Conservation (phyloP, 2,888 invertebrate species). For the Gastracanthus pulcherrimus region DNA sequence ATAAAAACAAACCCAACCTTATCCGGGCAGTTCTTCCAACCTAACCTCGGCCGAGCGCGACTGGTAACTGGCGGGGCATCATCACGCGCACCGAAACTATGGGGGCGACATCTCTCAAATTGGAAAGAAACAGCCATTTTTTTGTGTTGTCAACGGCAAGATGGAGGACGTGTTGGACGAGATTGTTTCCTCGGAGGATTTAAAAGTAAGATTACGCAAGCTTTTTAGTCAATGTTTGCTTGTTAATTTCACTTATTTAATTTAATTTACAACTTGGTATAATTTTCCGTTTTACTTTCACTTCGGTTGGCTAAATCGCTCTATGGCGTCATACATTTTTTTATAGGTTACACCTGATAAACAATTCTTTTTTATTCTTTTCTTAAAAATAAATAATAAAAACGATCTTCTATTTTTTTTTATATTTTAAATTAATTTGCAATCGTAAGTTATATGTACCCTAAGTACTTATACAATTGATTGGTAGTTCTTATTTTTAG, state of each 20-base stretch:
- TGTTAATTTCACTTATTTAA: neutral
- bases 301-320: neutral
- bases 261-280: neutral
- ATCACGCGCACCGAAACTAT: no score
- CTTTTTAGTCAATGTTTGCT: conserved; percentile 1
- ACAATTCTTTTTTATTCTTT: conserved; percentile 29
- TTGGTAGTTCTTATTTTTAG: neutral
- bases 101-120: conserved; percentile 40
- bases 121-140: conserved; percentile 43
- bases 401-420: neutral
- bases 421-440: neutral
- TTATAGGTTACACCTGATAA: conserved; percentile 35
- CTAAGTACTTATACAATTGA: neutral
- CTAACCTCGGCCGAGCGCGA: conserved; percentile 28
- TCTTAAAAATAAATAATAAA: neutral
- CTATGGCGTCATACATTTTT: neutral
- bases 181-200: conserved; percentile 88
- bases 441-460: no score
- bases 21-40: conserved; percentile 51
- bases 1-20: conserved; percentile 58
- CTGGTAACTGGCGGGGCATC: neutral
- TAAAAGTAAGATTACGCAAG: conserved; percentile 82
- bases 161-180: conserved; percentile 92
- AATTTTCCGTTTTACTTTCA: neutral
- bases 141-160: conserved; percentile 46